Conservation (phyloP, 2,888 invertebrate species). For the Malacosoma neustria region DNA sequence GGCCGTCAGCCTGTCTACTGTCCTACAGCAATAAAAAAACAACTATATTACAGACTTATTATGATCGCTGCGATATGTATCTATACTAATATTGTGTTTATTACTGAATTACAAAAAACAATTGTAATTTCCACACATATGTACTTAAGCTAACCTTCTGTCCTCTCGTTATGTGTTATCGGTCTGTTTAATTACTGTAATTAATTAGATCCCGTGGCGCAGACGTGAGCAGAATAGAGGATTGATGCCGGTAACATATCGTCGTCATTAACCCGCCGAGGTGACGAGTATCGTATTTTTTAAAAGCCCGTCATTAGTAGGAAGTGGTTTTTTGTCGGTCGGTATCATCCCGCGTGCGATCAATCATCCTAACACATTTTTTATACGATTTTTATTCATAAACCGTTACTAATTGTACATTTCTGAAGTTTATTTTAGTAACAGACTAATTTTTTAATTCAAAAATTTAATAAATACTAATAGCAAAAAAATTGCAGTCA, state of each 20-base stretch:
- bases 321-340: constrained; percentile 42
- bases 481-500: too few species aligned
- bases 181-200: constrained; percentile 68
- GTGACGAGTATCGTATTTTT: constrained; percentile 55
- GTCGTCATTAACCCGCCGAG: constrained; percentile 47
- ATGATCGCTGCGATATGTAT: too few species aligned
- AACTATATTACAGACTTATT: too few species aligned
- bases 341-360: constrained; percentile 47
- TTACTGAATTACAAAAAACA: too few species aligned
- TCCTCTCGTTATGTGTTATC: too few species aligned
- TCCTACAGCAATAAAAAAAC: too few species aligned
- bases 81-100: too few species aligned
- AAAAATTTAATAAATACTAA: too few species aligned
- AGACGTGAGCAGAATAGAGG: constrained; percentile 64
- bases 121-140: too few species aligned
- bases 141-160: too few species aligned
- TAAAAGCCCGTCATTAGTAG: constrained; percentile 61
- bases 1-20: too few species aligned
- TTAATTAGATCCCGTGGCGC: constrained; percentile 65
- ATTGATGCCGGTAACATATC: constrained; percentile 67
- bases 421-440: not conserved
- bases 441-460: too few species aligned
- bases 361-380: constrained; percentile 47
- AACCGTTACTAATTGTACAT: not conserved
- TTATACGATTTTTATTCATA: not conserved